A percentile compares a stretch with the other conserved stretches of the same genome.
Evolutionary conservation across 1,140 invertebrate species (phyloP).

Genomic region (Papilio machaon): DNA sequence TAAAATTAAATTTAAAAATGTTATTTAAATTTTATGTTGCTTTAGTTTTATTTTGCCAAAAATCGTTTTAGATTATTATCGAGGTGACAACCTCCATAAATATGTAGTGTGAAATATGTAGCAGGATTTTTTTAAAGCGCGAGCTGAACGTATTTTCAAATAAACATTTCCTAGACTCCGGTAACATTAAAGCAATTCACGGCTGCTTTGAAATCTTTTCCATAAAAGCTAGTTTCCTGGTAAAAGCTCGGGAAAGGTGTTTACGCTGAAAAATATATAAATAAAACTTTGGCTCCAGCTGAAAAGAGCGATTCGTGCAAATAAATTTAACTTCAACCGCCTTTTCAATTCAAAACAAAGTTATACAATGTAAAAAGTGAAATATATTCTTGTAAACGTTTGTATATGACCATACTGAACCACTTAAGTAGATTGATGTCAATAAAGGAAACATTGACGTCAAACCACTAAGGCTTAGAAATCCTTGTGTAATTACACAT

Average conservation of each 20-base stretch:
- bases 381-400: background rate
- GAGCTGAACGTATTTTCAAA: slow-evolving; percentile 1
- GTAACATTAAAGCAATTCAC: slow-evolving; percentile 23
- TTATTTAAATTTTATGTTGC: background rate
- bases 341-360: slow-evolving; percentile 4
- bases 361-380: background rate
- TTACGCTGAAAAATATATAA: slow-evolving; percentile 28
- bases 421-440: background rate
- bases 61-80: background rate
- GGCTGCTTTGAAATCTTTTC: slow-evolving; percentile 16
- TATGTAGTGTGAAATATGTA: background rate
- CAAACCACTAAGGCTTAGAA: background rate
- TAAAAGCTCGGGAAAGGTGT: slow-evolving; percentile 22
- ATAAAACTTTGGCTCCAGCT: slow-evolving; percentile 4
- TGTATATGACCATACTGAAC: background rate
- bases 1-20: background rate
- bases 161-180: slow-evolving; percentile 6
- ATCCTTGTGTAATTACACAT: background rate
- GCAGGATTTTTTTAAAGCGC: background rate
- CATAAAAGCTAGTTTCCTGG: slow-evolving; percentile 27
- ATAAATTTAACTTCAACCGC: slow-evolving; percentile 16
- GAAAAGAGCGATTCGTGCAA: background rate
- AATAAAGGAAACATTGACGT: background rate
- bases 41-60: background rate
- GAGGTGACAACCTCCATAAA: background rate